phyloP scores from a whole-genome alignment of 92 coral and sea anemone genomes.

The Epizoanthus scotinus region DNA sequence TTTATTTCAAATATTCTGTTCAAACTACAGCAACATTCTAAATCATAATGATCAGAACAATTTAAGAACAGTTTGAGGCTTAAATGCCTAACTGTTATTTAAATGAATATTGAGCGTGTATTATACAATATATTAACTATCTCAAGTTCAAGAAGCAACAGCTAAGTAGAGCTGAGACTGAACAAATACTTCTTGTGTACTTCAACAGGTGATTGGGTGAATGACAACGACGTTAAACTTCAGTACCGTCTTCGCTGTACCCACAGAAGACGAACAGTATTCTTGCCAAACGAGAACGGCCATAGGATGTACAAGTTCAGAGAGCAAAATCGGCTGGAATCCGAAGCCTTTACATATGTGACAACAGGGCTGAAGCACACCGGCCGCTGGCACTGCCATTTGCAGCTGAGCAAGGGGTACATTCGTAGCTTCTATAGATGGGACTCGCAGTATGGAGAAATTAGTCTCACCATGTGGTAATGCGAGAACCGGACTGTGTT shows the following conservation, averaged over 20 bases:
- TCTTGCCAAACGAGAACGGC: conserved; percentile 80
- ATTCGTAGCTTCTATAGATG: conserved; percentile 78
- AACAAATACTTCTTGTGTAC: not conserved
- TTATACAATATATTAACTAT: too few species aligned
- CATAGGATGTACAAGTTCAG: conserved; percentile 83
- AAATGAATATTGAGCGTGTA: too few species aligned
- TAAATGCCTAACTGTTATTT: too few species aligned
- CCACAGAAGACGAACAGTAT: conserved; percentile 66
- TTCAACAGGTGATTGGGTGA: conserved; percentile 89
- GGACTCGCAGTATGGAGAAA: conserved; percentile 90
- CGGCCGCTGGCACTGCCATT: conserved; percentile 83
- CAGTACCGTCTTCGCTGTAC: conserved; percentile 78
- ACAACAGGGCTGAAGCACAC: conserved; percentile 63
- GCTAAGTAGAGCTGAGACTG: not conserved
- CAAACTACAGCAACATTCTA: too few species aligned
- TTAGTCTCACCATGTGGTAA: conserved; percentile 88
- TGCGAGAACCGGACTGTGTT: too few species aligned
- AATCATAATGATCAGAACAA: too few species aligned
- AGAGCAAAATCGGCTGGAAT: conserved; percentile 75
- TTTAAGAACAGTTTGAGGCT: too few species aligned
- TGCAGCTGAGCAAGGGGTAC: conserved; percentile 80
- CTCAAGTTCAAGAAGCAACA: not conserved
- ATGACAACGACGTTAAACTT: conserved; percentile 76
- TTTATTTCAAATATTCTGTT: too few species aligned
- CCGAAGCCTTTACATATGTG: conserved; percentile 82